Base-by-base conservation (phyloP, 53 echinoderm and acorn worm genomes). In the Holothuria scabra region DNA sequence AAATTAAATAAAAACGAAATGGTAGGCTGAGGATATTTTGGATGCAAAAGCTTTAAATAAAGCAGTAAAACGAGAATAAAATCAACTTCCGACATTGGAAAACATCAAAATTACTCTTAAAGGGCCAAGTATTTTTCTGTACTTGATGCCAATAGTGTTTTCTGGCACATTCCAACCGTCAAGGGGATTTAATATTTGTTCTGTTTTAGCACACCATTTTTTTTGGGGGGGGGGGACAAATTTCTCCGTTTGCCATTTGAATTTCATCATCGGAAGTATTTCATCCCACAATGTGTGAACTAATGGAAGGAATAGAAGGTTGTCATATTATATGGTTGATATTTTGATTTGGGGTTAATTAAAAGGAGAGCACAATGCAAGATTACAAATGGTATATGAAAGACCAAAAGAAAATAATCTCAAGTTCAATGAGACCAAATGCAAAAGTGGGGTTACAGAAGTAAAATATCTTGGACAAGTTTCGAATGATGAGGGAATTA, bases 21-120 rank as follows among this genome's bases (percentile, higher is more conserved):
- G 84, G 84, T 48, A 8, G 48, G 48, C 48, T 48, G 48, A 48
- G 48, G 4, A 48, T 48, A 10, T 48, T 1, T 48, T 2, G 67
- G 70, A 81, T 67, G 70, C 81, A 16, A 68, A 66, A n/a, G 71
- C 82, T 26, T 58, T 87, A 1, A 87, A 87, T 28, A 10, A 33
- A 81, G 87, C 81, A 1, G 65, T 87, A 7, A 83, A 83, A 64
- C 46, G 84, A 52, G 78, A 88, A n/a, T 76, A 88, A 46, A 83
- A 83, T 59, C 88, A 83, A 30, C 62, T 64, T n/a, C 84, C 88
- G 1, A 84, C 76, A 35, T 8, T 84, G n/a, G 88, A 84, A 32
- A 83, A 88, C 38, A 74, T 88, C 23, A 74, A 63, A 35, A 29
- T 34, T 64, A 22, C 30, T 23, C 25, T 83, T 12, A 46, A 64